Percentiles rank a stretch among this genome's conserved stretches.
Evolutionary conservation across 2,113 vertebrate genomes (phyloP).

Genomic region (Phoxinus phoxinus): DNA sequence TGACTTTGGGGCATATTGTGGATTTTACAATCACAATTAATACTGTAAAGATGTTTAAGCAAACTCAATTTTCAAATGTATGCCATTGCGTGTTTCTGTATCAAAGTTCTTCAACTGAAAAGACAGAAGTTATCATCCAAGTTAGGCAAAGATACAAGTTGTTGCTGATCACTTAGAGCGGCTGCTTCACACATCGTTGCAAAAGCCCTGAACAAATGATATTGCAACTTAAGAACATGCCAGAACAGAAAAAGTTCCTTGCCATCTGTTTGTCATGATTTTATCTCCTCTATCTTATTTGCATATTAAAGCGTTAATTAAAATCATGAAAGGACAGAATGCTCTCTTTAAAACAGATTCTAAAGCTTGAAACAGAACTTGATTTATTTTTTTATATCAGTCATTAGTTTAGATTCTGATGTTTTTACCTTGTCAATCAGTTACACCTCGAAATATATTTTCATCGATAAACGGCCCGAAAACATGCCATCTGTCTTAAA

Average conservation of each 20-base stretch:
- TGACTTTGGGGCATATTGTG: not conserved
- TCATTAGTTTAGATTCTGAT: slow-evolving; percentile 63
- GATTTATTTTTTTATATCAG: slow-evolving; percentile 73
- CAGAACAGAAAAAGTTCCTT: slow-evolving; percentile 75
- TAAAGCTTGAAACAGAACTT: slow-evolving; percentile 70
- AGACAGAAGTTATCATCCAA: not conserved
- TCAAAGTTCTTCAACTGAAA: not conserved
- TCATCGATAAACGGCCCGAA: slow-evolving; percentile 44
- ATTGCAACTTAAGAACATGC: slow-evolving; percentile 75
- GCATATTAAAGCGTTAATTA: slow-evolving; percentile 84
- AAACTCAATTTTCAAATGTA: not conserved
- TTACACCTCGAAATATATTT: slow-evolving; percentile 32
- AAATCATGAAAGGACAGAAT: slow-evolving; percentile 70
- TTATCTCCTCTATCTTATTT: slow-evolving; percentile 80
- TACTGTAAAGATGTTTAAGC: not conserved
- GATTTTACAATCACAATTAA: not conserved
- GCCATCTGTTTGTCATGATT: slow-evolving; percentile 84
- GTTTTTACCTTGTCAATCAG: slow-evolving; percentile 61
- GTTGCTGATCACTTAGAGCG: slow-evolving; percentile 53
- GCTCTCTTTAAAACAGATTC: slow-evolving; percentile 77
- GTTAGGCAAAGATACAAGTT: not conserved
- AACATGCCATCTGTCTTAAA: slow-evolving; percentile 58
- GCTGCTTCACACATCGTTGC: slow-evolving; percentile 53
- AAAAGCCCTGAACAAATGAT: slow-evolving; percentile 67
- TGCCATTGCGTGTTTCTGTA: not conserved